phyloP scores from a whole-genome alignment of 2,113 vertebrate species.

The Phylloscopus trochilus region DNA sequence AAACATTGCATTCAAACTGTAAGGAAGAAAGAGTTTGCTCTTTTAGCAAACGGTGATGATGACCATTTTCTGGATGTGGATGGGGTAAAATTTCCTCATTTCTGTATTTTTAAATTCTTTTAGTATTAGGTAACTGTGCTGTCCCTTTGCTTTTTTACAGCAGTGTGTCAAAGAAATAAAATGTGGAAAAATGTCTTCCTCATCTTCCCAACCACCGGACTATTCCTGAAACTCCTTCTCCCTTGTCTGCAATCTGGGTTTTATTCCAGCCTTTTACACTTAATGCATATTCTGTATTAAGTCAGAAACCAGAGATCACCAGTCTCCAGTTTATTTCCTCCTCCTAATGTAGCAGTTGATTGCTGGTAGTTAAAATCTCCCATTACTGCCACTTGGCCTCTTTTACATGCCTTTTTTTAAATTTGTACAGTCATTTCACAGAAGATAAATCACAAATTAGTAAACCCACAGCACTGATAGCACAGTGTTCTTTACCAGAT shows the following conservation, averaged over 20 bases:
- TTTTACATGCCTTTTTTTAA: not conserved
- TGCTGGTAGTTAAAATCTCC: conserved; percentile 2
- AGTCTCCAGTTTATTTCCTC: not conserved
- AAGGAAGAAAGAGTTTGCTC: not conserved
- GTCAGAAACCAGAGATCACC: not conserved
- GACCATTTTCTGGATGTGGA: not conserved
- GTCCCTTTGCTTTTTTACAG: not conserved
- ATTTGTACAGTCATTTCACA: conserved; percentile 18
- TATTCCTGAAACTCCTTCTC: not conserved
- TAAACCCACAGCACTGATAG: not conserved
- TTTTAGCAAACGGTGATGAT: not conserved
- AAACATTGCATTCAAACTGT: not conserved
- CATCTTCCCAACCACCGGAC: not conserved
- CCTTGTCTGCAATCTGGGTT: not conserved
- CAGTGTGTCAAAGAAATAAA: not conserved
- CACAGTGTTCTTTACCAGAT: not conserved
- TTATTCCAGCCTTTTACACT: not conserved
- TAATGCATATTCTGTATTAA: not conserved
- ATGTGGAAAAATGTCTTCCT: not conserved
- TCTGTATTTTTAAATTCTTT: not conserved
- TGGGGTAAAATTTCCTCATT: not conserved
- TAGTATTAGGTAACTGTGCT: not conserved
- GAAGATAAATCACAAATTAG: conserved; percentile 31
- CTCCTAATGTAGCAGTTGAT: not conserved
- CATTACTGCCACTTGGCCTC: not conserved